Conservation (phyloP, 2,888 invertebrate genomes). For the Serripes groenlandicus region DNA sequence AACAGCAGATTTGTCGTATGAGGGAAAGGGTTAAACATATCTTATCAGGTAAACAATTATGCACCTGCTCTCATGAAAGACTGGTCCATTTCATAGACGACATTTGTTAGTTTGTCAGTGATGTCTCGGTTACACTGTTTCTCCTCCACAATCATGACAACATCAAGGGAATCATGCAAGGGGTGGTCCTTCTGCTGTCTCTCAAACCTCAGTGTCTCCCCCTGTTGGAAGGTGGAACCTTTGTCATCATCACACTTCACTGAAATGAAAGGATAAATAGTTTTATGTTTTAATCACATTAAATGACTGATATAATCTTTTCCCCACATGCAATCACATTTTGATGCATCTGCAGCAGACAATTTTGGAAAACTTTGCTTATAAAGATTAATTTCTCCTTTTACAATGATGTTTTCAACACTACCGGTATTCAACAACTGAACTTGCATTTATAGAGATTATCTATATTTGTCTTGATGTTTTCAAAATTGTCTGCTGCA, state of each 20-base stretch:
- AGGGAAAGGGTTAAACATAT: too few relatives aligned
- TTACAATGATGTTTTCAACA: too few relatives aligned
- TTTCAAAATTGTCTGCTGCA: too few relatives aligned
- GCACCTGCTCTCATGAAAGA: constrained; percentile 75
- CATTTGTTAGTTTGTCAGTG: constrained; percentile 79
- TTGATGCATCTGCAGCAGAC: too few relatives aligned
- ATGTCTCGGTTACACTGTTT: constrained; percentile 93
- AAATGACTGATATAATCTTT: background rate
- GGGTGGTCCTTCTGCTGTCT: constrained; percentile 37
- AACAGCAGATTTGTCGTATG: too few relatives aligned
- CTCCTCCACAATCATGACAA: constrained; percentile 93
- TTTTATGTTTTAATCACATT: background rate
- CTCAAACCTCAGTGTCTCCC: constrained; percentile 61
- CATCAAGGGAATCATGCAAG: constrained; percentile 92
- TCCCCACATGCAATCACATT: background rate
- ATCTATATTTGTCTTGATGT: too few relatives aligned
- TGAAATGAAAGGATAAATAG: constrained; percentile 35
- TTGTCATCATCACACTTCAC: constrained; percentile 66
- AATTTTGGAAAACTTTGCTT: too few relatives aligned
- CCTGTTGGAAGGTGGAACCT: constrained; percentile 55
- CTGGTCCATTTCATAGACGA: constrained; percentile 80
- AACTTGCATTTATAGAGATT: too few relatives aligned
- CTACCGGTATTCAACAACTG: too few relatives aligned
- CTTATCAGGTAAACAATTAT: too few relatives aligned
- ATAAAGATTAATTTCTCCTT: too few relatives aligned